phyloP scores from a whole-genome alignment of 2,797 vertebrate species.

The Pampus argenteus region DNA sequence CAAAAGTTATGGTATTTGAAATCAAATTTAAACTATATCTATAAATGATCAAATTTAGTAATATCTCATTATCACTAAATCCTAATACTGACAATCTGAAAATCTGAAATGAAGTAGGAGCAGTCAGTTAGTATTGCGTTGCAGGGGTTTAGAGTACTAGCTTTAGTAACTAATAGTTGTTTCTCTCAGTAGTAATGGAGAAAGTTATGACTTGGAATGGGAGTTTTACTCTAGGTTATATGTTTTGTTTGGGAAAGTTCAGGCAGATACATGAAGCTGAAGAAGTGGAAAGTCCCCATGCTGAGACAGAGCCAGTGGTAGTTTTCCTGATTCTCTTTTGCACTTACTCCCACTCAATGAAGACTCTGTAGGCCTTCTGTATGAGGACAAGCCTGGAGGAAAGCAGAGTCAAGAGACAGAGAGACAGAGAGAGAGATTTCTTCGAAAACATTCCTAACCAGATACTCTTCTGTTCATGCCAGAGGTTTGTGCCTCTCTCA shows the following conservation, averaged over 20 bases:
- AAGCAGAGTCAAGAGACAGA: slow-evolving; percentile 23
- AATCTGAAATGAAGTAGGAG: background rate
- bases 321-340: slow-evolving; percentile 84
- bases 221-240: slow-evolving; percentile 29
- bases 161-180: slow-evolving; percentile 6
- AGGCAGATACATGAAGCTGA: slow-evolving; percentile 62
- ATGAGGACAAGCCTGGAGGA: slow-evolving; percentile 49
- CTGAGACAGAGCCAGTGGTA: slow-evolving; percentile 88
- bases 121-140: background rate
- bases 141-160: background rate
- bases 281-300: slow-evolving; percentile 95
- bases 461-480: slow-evolving; percentile 64
- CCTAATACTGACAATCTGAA: background rate
- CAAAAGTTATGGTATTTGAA: background rate
- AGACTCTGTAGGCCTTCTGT: slow-evolving; percentile 73
- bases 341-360: slow-evolving; percentile 73
- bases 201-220: slow-evolving; percentile 21
- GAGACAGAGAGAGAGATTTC: slow-evolving; percentile 64
- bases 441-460: slow-evolving; percentile 75
- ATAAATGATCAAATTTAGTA: background rate
- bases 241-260: slow-evolving; percentile 69
- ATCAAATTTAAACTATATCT: background rate
- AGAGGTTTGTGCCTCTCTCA: slow-evolving; percentile 69
- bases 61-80: background rate
- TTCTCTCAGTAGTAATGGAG: slow-evolving; percentile 22